These are phyloP conservation scores for Mesocentrotus franciscanus DNA, from an alignment of 53 echinoderm and acorn worm species.

Conservation along the genomic window DNA sequence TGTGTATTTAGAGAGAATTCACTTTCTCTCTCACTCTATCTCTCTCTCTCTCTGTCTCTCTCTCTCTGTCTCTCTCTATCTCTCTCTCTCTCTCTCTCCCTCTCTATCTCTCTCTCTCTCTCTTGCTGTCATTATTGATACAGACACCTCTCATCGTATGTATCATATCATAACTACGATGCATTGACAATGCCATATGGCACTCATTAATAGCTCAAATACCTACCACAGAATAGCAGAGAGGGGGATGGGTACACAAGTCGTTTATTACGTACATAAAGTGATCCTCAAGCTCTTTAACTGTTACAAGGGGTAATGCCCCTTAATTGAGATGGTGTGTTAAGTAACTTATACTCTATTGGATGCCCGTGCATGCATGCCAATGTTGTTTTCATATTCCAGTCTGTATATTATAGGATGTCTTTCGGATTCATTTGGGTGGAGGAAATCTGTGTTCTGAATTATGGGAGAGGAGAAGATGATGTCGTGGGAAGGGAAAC, in stretches of 20 bases:
- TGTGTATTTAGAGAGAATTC: neutral
- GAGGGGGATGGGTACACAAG: neutral
- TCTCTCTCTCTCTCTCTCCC: no score
- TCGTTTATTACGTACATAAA: neutral
- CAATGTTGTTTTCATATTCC: neutral
- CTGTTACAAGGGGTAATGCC: neutral
- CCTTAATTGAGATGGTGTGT: conserved; percentile 10
- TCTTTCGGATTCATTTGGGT: neutral
- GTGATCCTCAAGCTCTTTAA: neutral
- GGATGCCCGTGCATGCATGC: neutral
- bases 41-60: neutral
- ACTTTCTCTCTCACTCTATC: neutral
- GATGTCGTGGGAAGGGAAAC: neutral
- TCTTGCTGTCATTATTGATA: neutral
- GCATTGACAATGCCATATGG: neutral
- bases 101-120: neutral
- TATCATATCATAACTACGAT: neutral
- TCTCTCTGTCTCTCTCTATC: no score
- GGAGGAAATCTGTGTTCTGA: neutral
- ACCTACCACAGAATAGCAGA: neutral
- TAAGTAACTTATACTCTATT: neutral
- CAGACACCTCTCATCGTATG: neutral
- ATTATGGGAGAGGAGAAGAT: neutral
- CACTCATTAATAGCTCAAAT: neutral
- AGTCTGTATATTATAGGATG: neutral